These are phyloP conservation scores for Piliocolobus tephrosceles DNA, from an alignment of 2,113 vertebrate species.

Conservation along the genomic window DNA sequence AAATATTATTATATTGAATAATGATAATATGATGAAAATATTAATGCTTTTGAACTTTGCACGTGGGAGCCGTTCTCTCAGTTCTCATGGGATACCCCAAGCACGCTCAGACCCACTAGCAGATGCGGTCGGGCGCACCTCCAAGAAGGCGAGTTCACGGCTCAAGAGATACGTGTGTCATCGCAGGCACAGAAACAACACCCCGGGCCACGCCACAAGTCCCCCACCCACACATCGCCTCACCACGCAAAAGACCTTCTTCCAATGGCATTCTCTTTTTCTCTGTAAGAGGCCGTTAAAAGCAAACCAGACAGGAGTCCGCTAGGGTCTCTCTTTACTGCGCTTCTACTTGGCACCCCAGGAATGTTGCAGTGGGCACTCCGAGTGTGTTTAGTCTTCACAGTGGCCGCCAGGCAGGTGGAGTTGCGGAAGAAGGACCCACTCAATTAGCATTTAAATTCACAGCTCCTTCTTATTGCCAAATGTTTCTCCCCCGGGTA, in stretches of 20 bases:
- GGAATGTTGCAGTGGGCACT: not conserved
- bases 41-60: slow-evolving; percentile 77
- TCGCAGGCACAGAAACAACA: not conserved
- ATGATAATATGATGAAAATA: slow-evolving; percentile 78
- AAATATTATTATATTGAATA: slow-evolving; percentile 82
- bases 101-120: slow-evolving; percentile 5
- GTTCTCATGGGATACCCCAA: slow-evolving; percentile 53
- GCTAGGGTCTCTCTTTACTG: not conserved
- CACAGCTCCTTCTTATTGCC: slow-evolving; percentile 49
- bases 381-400: not conserved
- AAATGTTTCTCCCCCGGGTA: slow-evolving; percentile 58
- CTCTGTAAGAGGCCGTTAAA: not conserved
- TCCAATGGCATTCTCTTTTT: not conserved
- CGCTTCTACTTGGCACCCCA: not conserved
- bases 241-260: not conserved
- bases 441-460: slow-evolving; percentile 64
- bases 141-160: not conserved
- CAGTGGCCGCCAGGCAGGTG: slow-evolving; percentile 20
- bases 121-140: not conserved
- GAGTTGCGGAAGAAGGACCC: not conserved
- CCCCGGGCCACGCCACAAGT: not conserved
- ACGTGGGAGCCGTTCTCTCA: slow-evolving; percentile 65
- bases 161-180: not conserved
- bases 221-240: not conserved
- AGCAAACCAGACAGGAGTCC: not conserved